Percentiles rank a stretch among this genome's conserved stretches.
phyloP scores from a whole-genome alignment of 2,797 vertebrate genomes.

The Lepus oiostolus region DNA sequence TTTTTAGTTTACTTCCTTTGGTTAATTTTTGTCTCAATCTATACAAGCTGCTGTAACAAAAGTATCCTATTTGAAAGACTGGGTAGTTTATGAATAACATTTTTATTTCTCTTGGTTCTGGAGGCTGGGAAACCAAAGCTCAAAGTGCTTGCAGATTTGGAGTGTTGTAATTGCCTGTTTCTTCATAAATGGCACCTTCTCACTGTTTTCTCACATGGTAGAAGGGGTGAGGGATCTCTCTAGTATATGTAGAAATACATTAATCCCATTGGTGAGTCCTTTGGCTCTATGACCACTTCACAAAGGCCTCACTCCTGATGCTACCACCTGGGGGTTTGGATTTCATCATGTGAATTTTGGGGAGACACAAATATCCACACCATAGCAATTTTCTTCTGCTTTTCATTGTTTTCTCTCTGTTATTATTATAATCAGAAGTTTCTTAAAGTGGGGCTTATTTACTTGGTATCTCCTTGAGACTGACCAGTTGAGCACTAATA shows the following conservation, averaged over 20 bases:
- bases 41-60: background rate
- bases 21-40: conserved; percentile 3
- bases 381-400: background rate
- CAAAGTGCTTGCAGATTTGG: background rate
- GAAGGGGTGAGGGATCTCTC: background rate
- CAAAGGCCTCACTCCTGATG: background rate
- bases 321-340: background rate
- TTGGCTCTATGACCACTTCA: no score
- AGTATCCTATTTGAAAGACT: background rate
- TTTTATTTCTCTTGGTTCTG: background rate
- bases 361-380: background rate
- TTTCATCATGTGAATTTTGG: background rate
- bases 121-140: background rate
- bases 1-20: conserved; percentile 53
- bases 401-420: conserved; percentile 21
- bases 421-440: background rate
- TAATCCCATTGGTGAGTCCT: background rate
- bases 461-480: background rate
- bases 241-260: background rate
- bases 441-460: background rate
- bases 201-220: background rate
- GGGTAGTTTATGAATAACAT: background rate
- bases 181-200: background rate
- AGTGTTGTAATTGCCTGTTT: background rate
- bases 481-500: background rate